Conservation (phyloP, 2,888 invertebrate genomes). For the Heliconius ismenius region DNA sequence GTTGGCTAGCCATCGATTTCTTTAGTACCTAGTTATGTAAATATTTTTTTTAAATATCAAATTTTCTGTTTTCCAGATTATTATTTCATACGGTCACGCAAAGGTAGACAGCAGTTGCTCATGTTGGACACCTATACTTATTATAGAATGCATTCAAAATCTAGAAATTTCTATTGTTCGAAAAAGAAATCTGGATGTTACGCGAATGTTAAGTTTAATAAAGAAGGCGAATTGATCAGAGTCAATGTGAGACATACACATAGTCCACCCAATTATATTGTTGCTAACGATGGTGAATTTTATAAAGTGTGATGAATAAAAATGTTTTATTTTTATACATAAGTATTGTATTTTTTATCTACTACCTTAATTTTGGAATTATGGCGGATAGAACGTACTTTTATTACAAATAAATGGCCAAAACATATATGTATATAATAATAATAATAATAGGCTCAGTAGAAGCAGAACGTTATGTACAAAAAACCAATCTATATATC, state of each 20-base stretch:
- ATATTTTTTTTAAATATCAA: not conserved
- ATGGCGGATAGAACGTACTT: not conserved
- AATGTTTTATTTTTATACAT: not conserved
- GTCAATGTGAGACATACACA: constrained; percentile 47
- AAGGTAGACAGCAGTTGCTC: constrained; percentile 47
- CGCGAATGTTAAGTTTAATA: constrained; percentile 46
- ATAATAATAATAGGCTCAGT: too few relatives aligned
- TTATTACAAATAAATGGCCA: not conserved
- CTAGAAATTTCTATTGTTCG: constrained; percentile 53
- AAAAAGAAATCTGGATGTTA: constrained; percentile 48
- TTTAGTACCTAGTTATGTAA: not conserved
- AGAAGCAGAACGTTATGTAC: too few relatives aligned
- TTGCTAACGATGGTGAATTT: constrained; percentile 42
- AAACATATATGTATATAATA: too few relatives aligned
- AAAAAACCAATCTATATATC: too few relatives aligned
- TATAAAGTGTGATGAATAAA: constrained; percentile 18
- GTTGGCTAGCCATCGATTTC: too few relatives aligned
- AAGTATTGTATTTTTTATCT: not conserved
- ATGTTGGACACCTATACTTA: constrained; percentile 51
- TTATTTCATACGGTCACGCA: constrained; percentile 51
- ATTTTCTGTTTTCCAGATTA: constrained; percentile 39
- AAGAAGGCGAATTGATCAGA: constrained; percentile 42
- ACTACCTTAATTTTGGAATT: not conserved
- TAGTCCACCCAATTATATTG: constrained; percentile 48
- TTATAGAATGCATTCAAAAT: constrained; percentile 46